Base-by-base conservation (phyloP, 2,797 vertebrate species). In the Rachycentron canadum region DNA sequence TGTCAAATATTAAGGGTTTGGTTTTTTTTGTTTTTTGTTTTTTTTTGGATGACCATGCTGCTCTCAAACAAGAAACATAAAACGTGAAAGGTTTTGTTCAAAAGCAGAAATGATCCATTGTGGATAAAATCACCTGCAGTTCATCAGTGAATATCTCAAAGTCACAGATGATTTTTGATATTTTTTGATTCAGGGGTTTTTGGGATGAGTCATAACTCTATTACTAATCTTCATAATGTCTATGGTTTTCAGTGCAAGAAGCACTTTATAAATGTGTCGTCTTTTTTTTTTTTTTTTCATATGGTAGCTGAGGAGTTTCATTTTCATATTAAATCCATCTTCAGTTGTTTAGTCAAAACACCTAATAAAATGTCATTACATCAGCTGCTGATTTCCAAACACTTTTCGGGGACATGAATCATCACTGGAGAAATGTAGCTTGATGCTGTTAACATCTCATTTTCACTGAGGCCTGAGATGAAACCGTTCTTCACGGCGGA, bases 381-480 rank as follows among this genome's bases (percentile, higher is more conserved):
- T 73, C 75, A 82, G 23, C 69, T 43, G 34, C 36, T 59, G 25
- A 34, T 72, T 73, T 73, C 53, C 53, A 69, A 78, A 78, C 49
- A 25, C 49, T 12, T 52, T 25, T 26, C 5, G 23, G 23, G 12
- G 5, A 3, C 41, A 30, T 62, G 61, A 75, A 30, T 80, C 66
- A 74, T 63, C 43, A 7, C 28, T 45, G 19, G 63, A 63, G 49
- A 62, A 17, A 47, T 1, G 64, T n/a, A 1, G 11, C 56, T 2
- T 52, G 21, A 25, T 16, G 36, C 55, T 14, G 23, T 34, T 58
- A 49, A 59, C 41, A 43, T 23, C 32, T 30, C 13, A 38, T 17
- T 41, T 36, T 41, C 17, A 26, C 32, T 43, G 36, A 38, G 30
- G 14, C 47, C 38, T 36, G 3, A 34, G 13, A 21, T 53, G 28